Evolutionary conservation across 2,797 vertebrate species (phyloP).

Genomic region (Crocidura indochinensis): DNA sequence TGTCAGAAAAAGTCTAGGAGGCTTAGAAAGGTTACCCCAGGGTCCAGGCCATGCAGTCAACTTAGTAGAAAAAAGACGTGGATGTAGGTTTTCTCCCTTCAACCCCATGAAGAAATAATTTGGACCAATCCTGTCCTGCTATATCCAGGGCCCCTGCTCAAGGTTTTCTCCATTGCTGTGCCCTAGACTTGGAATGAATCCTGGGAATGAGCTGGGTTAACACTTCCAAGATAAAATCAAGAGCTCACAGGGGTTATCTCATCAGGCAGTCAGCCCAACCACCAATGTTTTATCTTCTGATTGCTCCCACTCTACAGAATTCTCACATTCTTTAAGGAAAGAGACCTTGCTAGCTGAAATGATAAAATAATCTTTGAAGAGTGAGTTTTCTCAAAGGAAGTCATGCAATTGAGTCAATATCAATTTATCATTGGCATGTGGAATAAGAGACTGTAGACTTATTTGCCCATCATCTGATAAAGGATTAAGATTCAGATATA

Average conservation of each 20-base stretch:
- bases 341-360: neutral
- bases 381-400: slow-evolving; percentile 14
- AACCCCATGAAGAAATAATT: neutral
- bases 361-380: neutral
- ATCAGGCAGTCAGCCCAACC: neutral
- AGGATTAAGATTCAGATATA: too few relatives aligned
- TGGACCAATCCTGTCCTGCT: neutral
- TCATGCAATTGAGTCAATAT: neutral
- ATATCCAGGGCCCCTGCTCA: neutral
- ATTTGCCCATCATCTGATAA: too few relatives aligned
- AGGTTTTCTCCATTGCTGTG: neutral
- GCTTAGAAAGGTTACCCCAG: neutral
- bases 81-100: neutral
- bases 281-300: neutral
- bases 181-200: neutral
- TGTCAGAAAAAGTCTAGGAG: neutral
- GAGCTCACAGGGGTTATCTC: neutral
- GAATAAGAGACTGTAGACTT: too few relatives aligned
- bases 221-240: neutral
- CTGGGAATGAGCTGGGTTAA: neutral
- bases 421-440: too few relatives aligned
- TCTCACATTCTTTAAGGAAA: neutral
- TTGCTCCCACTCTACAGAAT: neutral
- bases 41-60: neutral
- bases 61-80: neutral